A percentile compares a stretch with the other conserved stretches of the same genome.
These are phyloP conservation scores for Phylloscopus collybita DNA, from an alignment of 2,797 vertebrate species.

Conservation along the genomic window DNA sequence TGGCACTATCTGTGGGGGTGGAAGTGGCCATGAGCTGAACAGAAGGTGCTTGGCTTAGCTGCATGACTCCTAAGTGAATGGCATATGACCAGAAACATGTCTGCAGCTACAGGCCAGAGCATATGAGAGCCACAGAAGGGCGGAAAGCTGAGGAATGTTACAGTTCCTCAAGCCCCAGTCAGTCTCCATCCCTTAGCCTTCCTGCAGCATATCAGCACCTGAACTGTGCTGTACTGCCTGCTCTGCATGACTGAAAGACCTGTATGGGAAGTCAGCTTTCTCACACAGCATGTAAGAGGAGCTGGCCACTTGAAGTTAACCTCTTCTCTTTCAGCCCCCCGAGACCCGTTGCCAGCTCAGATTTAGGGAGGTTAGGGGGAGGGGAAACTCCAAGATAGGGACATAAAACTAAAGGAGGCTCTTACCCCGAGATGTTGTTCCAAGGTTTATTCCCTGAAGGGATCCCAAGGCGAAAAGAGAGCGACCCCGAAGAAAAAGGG, in stretches of 20 bases:
- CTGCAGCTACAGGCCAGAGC: not conserved
- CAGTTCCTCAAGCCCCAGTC: not conserved
- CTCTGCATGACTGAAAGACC: not conserved
- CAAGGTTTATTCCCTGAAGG: too few species aligned
- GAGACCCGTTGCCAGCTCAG: too few species aligned
- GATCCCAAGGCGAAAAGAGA: too few species aligned
- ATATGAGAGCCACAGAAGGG: not conserved
- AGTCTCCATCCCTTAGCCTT: not conserved
- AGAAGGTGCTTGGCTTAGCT: constrained; percentile 3
- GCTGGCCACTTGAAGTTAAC: too few species aligned
- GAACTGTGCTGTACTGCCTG: fast-evolving
- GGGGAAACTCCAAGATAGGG: too few species aligned
- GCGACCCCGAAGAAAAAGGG: too few species aligned
- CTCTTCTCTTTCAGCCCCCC: too few species aligned
- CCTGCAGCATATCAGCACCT: not conserved
- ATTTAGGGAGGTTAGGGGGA: too few species aligned
- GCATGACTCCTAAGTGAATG: not conserved
- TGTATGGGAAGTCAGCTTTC: not conserved
- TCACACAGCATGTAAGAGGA: not conserved
- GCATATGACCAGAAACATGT: not conserved
- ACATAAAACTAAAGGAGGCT: too few species aligned
- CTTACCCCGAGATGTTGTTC: too few species aligned
- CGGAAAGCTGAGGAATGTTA: not conserved
- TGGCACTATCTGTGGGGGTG: not conserved
- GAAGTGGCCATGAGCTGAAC: constrained; percentile 1